Conservation (phyloP, 2,113 vertebrate species). For the Tetrao urogallus region DNA sequence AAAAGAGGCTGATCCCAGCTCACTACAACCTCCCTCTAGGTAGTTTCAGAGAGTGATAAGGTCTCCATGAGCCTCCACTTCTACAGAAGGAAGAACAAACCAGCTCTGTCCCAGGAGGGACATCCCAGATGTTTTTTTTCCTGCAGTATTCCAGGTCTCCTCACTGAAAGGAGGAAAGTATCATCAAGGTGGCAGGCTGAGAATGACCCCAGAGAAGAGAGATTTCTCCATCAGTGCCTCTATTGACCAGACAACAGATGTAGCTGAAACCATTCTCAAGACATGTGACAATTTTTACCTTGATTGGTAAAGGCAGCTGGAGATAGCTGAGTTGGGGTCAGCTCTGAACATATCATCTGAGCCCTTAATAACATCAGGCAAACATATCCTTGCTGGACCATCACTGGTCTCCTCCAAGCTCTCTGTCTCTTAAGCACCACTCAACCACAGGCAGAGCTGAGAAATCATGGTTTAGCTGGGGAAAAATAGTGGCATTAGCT, state of each 20-base stretch:
- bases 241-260: background rate
- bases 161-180: background rate
- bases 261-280: background rate
- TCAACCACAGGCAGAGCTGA: background rate
- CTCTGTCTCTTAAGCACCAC: background rate
- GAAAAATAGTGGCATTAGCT: background rate
- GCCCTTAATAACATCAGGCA: background rate
- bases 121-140: background rate
- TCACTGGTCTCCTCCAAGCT: background rate
- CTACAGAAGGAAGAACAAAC: background rate
- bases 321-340: background rate
- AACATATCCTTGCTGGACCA: background rate
- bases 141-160: background rate
- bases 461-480: fast-evolving
- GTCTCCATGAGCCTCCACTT: too few relatives aligned
- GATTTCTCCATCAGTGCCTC: background rate
- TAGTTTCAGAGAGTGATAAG: too few relatives aligned
- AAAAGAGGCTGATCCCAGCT: too few relatives aligned
- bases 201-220: background rate
- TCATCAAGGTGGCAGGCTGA: background rate
- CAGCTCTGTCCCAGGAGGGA: background rate
- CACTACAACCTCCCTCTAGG: too few relatives aligned
- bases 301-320: background rate
- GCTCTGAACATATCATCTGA: background rate
- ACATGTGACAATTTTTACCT: background rate